A percentile compares a stretch with the other conserved stretches of the same genome.
These are phyloP conservation scores for Furcifer pardalis DNA, from an alignment of 2,797 vertebrate species.

Conservation along the genomic window DNA sequence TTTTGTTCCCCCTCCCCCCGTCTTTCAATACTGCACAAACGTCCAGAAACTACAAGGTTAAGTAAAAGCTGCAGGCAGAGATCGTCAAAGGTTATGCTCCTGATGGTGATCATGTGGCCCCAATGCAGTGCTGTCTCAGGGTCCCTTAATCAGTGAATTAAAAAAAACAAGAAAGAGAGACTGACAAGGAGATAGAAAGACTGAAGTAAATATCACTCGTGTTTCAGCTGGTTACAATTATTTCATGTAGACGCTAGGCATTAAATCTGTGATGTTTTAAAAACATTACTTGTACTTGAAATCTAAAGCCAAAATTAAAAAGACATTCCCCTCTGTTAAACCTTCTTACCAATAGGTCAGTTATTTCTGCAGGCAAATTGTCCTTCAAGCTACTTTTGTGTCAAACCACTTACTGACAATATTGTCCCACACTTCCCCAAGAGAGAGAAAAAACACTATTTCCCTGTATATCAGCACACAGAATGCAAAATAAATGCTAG, in stretches of 20 bases:
- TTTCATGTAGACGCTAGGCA: conserved; percentile 72
- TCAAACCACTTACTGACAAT: conserved; percentile 68
- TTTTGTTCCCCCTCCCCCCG: conserved; percentile 76
- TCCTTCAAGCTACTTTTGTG: conserved; percentile 71
- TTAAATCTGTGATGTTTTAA: conserved; percentile 83
- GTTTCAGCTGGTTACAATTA: conserved; percentile 78
- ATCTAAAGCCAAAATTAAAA: conserved; percentile 76
- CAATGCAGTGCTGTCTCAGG: conserved; percentile 79
- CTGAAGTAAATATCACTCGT: conserved; percentile 76
- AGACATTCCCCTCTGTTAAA: conserved; percentile 68
- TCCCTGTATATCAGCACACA: conserved; percentile 71
- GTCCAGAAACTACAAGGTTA: conserved; percentile 86
- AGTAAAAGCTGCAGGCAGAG: conserved; percentile 80
- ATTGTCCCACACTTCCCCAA: conserved; percentile 60
- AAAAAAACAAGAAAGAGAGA: conserved; percentile 69
- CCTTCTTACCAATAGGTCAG: conserved; percentile 73
- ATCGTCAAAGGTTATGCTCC: conserved; percentile 77
- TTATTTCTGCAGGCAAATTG: conserved; percentile 70
- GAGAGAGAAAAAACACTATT: conserved; percentile 65
- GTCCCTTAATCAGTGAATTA: conserved; percentile 68
- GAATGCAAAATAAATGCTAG: conserved; percentile 73
- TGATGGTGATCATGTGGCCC: conserved; percentile 76
- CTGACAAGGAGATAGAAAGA: conserved; percentile 75
- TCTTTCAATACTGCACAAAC: conserved; percentile 87
- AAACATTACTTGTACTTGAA: conserved; percentile 76